Base-by-base conservation (phyloP, 35 echinoderm and acorn worm species). In the Hemicentrotus pulcherrimus region DNA sequence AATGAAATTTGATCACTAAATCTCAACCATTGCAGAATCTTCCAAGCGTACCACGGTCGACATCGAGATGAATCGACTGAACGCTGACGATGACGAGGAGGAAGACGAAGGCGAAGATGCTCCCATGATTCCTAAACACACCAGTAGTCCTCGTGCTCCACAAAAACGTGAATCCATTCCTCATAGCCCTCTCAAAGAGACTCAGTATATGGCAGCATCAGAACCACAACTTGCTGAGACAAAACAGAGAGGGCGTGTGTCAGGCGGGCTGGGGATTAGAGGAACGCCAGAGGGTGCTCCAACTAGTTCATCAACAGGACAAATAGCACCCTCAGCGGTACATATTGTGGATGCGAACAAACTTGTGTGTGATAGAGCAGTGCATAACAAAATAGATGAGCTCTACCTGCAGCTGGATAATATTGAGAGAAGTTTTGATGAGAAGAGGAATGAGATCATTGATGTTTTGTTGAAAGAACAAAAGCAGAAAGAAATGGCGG, bases 381-480 rank as follows among this genome's bases (percentile, higher is more conserved):
- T 98, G 47, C 97, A 98, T 86, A 47, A 94, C 50, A 85, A 95
- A 32, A 98, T 98, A 18, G 97, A 98, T 47, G 97, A 96, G 31
- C 95, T 98, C 6, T 98, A 98, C 61, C 71, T 95, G 46, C 97
- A 98, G 93, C 91, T 98, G 5, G 96, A 92, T 13, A 94, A 52
- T 24, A 97, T 98, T 46, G 96, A 98, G 94, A 95, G 88, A 24
- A 97, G 94, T 86, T 98, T 98, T 90, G 97, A 98, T 35, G 97
- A 96, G 90, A 96, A 98, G 46, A 94, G 95, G 88, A 93, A 86
- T 32, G 96, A 96, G 32, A 98, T 98, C 19, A 98, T 98, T 86
- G 95, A 98, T 32, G 95, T 97, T 10, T 91, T 96, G 31, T 46
- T 96, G 88, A 94, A 94, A 58, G 94, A 94, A 95, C 91, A 93